These are phyloP conservation scores for Rhabdornis inornatus DNA, from an alignment of 2,113 vertebrate genomes.

Conservation along the genomic window DNA sequence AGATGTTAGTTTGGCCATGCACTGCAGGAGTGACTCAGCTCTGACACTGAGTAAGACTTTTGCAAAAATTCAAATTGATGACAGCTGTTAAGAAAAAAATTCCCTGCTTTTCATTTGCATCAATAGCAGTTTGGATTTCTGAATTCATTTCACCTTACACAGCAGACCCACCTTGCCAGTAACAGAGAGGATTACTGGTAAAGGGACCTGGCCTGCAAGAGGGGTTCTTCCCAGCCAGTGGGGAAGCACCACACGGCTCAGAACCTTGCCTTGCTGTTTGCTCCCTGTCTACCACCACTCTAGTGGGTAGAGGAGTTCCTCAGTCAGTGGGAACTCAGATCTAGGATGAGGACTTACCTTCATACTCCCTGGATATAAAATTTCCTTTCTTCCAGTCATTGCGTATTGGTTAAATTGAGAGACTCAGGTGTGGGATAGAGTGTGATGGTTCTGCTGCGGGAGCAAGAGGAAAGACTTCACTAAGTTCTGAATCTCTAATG, in stretches of 20 bases:
- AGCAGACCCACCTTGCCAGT: neutral
- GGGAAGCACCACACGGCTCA: neutral
- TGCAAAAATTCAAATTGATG: slow-evolving; percentile 1
- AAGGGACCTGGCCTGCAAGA: neutral
- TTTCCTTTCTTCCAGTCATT: neutral
- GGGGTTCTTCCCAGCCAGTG: neutral
- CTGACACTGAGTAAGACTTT: neutral
- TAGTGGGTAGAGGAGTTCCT: neutral
- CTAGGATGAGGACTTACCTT: neutral
- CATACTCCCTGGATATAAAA: neutral
- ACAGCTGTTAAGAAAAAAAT: neutral
- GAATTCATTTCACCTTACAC: neutral
- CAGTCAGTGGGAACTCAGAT: neutral
- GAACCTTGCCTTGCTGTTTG: neutral
- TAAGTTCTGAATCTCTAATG: neutral
- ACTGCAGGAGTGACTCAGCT: slow-evolving; percentile 28
- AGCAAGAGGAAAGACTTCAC: neutral
- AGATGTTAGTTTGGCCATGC: slow-evolving; percentile 4
- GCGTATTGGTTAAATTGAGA: neutral
- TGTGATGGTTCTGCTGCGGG: neutral
- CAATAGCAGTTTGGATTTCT: neutral
- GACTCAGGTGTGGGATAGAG: neutral
- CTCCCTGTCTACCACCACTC: neutral
- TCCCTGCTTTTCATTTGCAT: neutral
- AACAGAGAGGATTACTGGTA: neutral